Evolutionary conservation across 2,888 invertebrate genomes (phyloP).

Genomic region (Eristalis pertinax): DNA sequence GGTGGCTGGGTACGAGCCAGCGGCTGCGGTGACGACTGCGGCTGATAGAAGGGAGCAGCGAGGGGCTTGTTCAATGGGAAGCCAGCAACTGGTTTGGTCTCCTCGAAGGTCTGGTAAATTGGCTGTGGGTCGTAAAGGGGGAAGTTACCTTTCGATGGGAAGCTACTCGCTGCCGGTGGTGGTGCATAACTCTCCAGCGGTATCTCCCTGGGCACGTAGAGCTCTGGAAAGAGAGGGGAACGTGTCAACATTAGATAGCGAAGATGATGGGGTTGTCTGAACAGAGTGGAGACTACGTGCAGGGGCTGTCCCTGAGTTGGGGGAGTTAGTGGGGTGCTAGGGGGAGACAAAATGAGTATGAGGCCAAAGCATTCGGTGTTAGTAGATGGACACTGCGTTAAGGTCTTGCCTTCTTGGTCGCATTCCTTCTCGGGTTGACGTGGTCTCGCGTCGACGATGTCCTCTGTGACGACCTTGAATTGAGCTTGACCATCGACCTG

Average conservation of each 20-base stretch:
- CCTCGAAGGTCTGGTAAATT: conserved; percentile 24
- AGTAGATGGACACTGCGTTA: neutral
- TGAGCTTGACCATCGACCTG: neutral
- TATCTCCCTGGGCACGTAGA: conserved; percentile 81
- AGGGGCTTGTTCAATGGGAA: conserved; percentile 70
- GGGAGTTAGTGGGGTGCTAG: neutral
- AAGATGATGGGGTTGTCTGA: neutral
- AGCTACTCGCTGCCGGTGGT: conserved; percentile 76
- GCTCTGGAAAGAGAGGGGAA: conserved; percentile 74
- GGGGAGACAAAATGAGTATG: neutral
- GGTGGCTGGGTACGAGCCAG: conserved; percentile 78
- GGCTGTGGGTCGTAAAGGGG: conserved; percentile 44
- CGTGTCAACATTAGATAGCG: neutral
- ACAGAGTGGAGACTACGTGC: neutral
- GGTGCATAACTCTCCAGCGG: conserved; percentile 80
- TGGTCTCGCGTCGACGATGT: neutral
- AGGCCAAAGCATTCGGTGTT: conserved; percentile 47
- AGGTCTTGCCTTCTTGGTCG: conserved; percentile 48
- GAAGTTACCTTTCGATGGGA: conserved; percentile 82
- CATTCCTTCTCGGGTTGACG: conserved; percentile 12
- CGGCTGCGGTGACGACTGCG: conserved; percentile 81
- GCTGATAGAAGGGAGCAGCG: conserved; percentile 32
- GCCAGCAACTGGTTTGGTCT: conserved; percentile 21
- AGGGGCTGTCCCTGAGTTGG: neutral
- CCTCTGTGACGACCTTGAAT: conserved; percentile 17